Percentiles rank a stretch among this genome's conserved stretches.
Conservation (phyloP, 2,888 invertebrate species). For the Phania funesta region DNA sequence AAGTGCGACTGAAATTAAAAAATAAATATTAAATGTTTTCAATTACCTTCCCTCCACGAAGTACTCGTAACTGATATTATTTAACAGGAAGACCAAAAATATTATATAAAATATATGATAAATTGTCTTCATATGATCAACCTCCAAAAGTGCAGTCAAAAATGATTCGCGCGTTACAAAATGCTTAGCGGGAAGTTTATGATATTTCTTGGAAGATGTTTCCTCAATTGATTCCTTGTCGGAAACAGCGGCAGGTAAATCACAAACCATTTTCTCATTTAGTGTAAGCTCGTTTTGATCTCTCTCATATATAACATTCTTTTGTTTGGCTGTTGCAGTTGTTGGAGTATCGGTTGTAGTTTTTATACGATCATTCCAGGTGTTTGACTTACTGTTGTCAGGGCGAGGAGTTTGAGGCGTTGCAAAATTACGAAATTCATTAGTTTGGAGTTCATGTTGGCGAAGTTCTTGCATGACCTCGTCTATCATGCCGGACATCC, state of each 20-base stretch:
- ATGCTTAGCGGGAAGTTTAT: slow-evolving; percentile 82
- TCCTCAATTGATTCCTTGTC: background rate
- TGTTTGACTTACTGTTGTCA: slow-evolving; percentile 45
- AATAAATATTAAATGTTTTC: background rate
- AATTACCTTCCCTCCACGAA: slow-evolving; percentile 86
- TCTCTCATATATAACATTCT: background rate
- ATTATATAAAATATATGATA: slow-evolving; percentile 92
- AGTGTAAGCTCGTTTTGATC: background rate
- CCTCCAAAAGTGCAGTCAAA: slow-evolving; percentile 89
- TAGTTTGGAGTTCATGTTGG: slow-evolving; percentile 74
- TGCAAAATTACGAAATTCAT: slow-evolving; percentile 76
- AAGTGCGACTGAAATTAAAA: no score
- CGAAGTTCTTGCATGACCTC: slow-evolving; percentile 77
- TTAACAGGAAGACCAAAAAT: slow-evolving; percentile 87
- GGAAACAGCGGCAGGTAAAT: background rate
- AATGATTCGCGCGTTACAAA: slow-evolving; percentile 88
- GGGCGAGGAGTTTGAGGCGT: slow-evolving; percentile 33
- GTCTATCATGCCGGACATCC: slow-evolving; percentile 76
- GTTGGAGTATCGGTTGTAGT: background rate
- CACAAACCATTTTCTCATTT: background rate
- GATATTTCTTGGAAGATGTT: slow-evolving; percentile 67
- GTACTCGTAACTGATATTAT: slow-evolving; percentile 85
- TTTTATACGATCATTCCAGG: slow-evolving; percentile 72
- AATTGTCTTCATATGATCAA: slow-evolving; percentile 90
- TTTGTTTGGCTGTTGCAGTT: background rate